Percentiles rank a stretch among this genome's conserved stretches.
Conservation (phyloP, 2,113 vertebrate species). For the Chascanopsetta lugubris region DNA sequence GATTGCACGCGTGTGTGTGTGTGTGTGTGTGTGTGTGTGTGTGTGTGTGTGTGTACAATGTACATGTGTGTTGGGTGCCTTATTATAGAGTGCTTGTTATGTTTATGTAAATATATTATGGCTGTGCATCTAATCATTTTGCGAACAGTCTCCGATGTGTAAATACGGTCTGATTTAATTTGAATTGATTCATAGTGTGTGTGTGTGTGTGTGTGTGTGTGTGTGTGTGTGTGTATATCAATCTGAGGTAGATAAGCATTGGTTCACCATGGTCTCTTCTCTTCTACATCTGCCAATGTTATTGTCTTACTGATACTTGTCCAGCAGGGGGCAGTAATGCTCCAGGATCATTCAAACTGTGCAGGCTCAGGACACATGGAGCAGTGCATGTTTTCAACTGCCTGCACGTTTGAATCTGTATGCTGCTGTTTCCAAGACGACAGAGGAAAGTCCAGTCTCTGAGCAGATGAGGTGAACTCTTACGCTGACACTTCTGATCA, state of each 20-base stretch:
- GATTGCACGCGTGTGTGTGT: too few species aligned
- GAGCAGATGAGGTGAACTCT: background rate
- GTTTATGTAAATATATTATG: constrained; percentile 13
- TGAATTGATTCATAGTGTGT: too few species aligned
- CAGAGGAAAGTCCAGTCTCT: background rate
- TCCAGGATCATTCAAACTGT: constrained; percentile 1
- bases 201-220: background rate
- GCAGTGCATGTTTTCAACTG: background rate
- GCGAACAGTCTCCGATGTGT: too few species aligned
- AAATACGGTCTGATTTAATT: too few species aligned
- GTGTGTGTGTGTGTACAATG: too few species aligned
- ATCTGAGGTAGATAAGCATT: background rate
- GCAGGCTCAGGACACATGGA: background rate
- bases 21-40: constrained; percentile 2
- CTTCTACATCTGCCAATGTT: constrained; percentile 40
- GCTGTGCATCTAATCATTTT: too few species aligned
- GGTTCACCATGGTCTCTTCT: constrained; percentile 5
- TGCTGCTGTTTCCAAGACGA: background rate
- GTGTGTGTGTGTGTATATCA: background rate
- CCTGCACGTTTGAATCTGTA: background rate
- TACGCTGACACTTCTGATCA: background rate
- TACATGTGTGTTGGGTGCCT: too few species aligned
- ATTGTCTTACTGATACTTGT: constrained; percentile 25
- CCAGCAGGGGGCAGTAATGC: constrained; percentile 69
- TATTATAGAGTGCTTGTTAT: too few species aligned